Evolutionary conservation across 2,797 vertebrate genomes (phyloP).

Genomic region (Tiaroga cobitis): DNA sequence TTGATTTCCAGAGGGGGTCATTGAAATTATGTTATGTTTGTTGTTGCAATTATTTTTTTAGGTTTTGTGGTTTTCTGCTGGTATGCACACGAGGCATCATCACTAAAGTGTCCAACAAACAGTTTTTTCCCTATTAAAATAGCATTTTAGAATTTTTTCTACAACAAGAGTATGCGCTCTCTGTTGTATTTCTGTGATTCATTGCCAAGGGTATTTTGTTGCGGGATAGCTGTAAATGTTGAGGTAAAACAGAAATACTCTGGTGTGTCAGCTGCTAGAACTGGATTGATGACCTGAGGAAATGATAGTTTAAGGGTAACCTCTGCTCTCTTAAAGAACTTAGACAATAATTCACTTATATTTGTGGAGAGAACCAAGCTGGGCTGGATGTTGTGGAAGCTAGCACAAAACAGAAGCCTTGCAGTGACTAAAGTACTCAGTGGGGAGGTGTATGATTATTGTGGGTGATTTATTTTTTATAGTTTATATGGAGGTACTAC

Average conservation of each 20-base stretch:
- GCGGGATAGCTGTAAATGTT: slow-evolving; percentile 58
- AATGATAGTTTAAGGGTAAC: slow-evolving; percentile 76
- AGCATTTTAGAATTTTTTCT: not conserved
- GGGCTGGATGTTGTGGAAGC: slow-evolving; percentile 39
- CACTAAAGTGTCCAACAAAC: not conserved
- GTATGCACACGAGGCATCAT: not conserved
- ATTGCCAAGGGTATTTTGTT: slow-evolving; percentile 71
- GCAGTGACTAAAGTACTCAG: slow-evolving; percentile 78
- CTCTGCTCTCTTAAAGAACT: slow-evolving; percentile 69
- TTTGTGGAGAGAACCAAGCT: slow-evolving; percentile 47
- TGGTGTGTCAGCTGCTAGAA: slow-evolving; percentile 69
- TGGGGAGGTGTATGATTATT: slow-evolving; percentile 79
- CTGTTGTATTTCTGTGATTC: slow-evolving; percentile 64
- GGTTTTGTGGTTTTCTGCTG: slow-evolving; percentile 5
- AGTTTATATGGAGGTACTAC: slow-evolving; percentile 74
- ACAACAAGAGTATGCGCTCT: not conserved
- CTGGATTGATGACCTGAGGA: slow-evolving; percentile 69
- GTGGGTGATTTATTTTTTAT: slow-evolving; percentile 82
- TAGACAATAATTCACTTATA: slow-evolving; percentile 74
- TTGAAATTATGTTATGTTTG: not conserved
- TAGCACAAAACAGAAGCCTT: slow-evolving; percentile 74
- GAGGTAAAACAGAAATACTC: slow-evolving; percentile 78
- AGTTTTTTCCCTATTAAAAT: slow-evolving; percentile 5
- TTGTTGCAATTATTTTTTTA: not conserved
- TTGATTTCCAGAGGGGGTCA: not conserved